Evolutionary conservation across 2,888 invertebrate genomes (phyloP), one percentile per base, ranked within the genome.

Genomic region (Spodoptera littoralis): DNA sequence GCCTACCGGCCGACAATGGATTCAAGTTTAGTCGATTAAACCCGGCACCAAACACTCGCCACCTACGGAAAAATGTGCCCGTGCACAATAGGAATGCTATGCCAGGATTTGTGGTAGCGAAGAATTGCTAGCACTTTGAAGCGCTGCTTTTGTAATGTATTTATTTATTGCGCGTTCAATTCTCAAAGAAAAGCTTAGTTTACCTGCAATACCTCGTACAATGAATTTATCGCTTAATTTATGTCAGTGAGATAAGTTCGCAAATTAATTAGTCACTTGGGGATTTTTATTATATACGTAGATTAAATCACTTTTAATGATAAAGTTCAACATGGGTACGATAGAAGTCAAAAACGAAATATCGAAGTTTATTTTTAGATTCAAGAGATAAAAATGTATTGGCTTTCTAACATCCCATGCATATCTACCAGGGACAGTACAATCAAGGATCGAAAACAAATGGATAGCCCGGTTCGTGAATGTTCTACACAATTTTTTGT

Each of bases 11-110:
- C 80, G 77, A 86, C 89, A 88, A 89, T 86, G 83, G 85, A 79
- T 84, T 84, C 79, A 77, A 86, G 87, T 84, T 86, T 85, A 88
- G 85, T 89, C 90, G 89, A 89, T 90, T 88, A 86, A 90, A 86
- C 84, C 80, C 74, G 73, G 78, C 84, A 82, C 84, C 83, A 83
- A 88, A 87, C 84, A 86, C 79, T 85, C 83, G 78, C 83, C 84
- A 84, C 84, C 84, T 84, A 84, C 82, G 79, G 83, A 87, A 88
- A 88, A 89, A 88, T 86, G 83, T 84, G 76, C 80, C 71, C 70
- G 76, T 69, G 70, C 77, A 85, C 85, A 82, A 84, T 80, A 77
- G 85, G 78, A 86, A 81, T 81, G 79, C 79, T 73, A 76, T 81
- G 80, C 81, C 75, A 74, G 81, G 81, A 84, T 84, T 84, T 85